Base-by-base conservation (phyloP, 2,113 vertebrate species). In the Grammomys surdaster region DNA sequence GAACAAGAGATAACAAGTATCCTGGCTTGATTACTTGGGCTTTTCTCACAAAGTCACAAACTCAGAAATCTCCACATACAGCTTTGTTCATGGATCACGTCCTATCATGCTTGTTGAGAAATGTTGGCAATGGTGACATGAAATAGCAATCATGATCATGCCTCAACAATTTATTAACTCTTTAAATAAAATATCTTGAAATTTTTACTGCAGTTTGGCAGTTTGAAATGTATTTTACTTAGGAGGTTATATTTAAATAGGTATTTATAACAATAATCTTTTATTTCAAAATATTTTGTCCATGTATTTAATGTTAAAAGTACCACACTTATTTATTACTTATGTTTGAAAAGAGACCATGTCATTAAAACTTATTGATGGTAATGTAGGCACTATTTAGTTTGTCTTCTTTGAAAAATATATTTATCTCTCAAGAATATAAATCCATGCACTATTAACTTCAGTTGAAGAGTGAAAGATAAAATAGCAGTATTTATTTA, bases 71-170 rank as follows among this genome's bases (percentile, higher is more conserved):
- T 48, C 13, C 26, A 8, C 26, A 31, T 14, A 28, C 2, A 33
- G 13, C 26, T 63, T 24, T 20, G 22, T 63, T 24, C 60, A 24
- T 24, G 60, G 60, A 8, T 24, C 60, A 63, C 20, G 20, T 63
- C 24, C 22, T 24, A 24, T 63, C 60, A 63, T 24, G 60, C 20
- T 63, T 22, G 60, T 24, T 8, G 60, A 63, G 22, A 63, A 63
- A 63, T 63, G 60, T 77, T 77, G 76, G 91, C 19, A 91, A 63
- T 69, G 48, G 76, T 84, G 26, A 82, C 51, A 26, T n/a, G 0
- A 11, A 43, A 14, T 0, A 60, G 24, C 14, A 33, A 1, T 1
- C 1, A 84, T 46, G 2, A 5, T 10, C 43, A 48, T n/a, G 1
- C 5, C 2, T 67, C 33, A 46, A 43, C 0, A 36, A 89, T n/a